Evolutionary conservation across 2,888 invertebrate genomes (phyloP), one percentile per base, ranked within the genome.

Genomic region (Agrypnus murinus): DNA sequence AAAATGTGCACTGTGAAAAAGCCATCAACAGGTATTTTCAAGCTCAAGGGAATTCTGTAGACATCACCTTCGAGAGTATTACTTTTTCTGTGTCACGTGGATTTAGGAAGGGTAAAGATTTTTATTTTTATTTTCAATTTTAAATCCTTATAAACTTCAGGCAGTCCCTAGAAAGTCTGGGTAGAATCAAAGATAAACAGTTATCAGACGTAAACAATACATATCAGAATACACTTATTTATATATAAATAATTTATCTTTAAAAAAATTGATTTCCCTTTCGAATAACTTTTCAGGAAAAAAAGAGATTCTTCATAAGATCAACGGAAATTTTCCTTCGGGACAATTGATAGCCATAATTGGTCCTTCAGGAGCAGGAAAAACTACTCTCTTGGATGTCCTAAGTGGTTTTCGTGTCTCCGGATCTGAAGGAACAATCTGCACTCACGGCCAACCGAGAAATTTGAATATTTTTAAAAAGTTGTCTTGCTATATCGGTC

Each of bases 281-380:
- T 25, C 10, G 3, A 7, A 17, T 25, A 34, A 25, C 2, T 25
- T 65, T 69, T 34, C 17, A 69, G 69, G 63, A 32, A 50, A n/a
- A 31, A 69, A 65, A 43, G 25, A 46, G 45, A 60, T 69, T 9
- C 31, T 69, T 9, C 65, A 53, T 19, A 17, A 69, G 5, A 46
- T 69, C 8, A 65, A 46, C 38, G 69, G 69, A 38, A 59, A 45
- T 7, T 69, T 69, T 34, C 36, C 9, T 19, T 12, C 65, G 1
- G 65, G 69, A 6, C 65, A 69, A 14, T 25, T 69, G 15, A 46
- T 60, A 40, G 69, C 65, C 0, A 69, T 69, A 40, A 40, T 69
- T 15, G 69, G 69, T 6, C 65, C 69, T 43, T 69, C 69, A 10
- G 65, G 65, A 10, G 59, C 69, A 17, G 69, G 69, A 14, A 69